Base-by-base conservation (phyloP, 2,888 invertebrate species). In the Catonia carolina region DNA sequence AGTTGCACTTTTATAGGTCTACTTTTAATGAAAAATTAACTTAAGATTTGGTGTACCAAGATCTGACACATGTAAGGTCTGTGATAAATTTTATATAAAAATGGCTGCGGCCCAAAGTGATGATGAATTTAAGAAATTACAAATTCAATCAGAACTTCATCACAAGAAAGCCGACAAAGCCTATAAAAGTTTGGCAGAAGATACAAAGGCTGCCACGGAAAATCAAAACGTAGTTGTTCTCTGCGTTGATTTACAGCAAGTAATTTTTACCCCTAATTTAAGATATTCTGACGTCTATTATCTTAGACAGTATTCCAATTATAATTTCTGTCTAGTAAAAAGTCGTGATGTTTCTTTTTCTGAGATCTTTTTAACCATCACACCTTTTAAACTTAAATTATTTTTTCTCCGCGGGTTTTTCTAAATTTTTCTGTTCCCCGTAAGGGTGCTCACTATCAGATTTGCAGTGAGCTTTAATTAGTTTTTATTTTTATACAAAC, bases 21-120 rank as follows among this genome's bases (percentile, higher is more conserved):
- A 18, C 39, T 52, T 56, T 56, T 41, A 52, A 51, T 15, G 42
- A 56, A 18, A 42, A 33, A 31, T 51, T 20, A 12, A 53, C 39
- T 23, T 51, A 7, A n/a, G 49, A 15, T 57, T 57, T 57, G 57
- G 53, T 4, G 27, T 57, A 37, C 57, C 57, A 36, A 42, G 57
- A 33, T 57, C 57, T 27, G 57, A 57, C 31, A 57, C 53, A 27
- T 57, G 57, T 18, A 57, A 42, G n/a, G 41, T 42, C 6, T 57
- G 57, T 48, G 53, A 57, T 35, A 53, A 35, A n/a, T 45, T 33
- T 14, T 54, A 47, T 57, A 42, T 57, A n/a, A 23, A 53, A 27
- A 35, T 57, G 23, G 41, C 36, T n/a, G 57, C 57, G 14, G 53
- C 53, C 12, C 22, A 37, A 23, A 37, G 33, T 53, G 53, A 45